phyloP scores from a whole-genome alignment of 2,888 invertebrate genomes.

The Cosmia trapezina region DNA sequence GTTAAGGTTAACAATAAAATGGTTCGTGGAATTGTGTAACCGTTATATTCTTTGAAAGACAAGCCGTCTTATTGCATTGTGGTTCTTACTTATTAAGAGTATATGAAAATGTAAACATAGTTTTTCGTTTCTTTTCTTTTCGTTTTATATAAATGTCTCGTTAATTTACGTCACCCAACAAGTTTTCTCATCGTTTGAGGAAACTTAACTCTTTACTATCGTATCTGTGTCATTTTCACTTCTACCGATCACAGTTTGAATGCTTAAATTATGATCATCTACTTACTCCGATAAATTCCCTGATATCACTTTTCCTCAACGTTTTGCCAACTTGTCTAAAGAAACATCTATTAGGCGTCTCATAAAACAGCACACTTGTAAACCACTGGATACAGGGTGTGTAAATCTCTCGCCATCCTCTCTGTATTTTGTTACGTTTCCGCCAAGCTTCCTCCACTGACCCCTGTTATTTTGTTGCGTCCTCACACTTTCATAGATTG shows the following conservation, averaged over 20 bases:
- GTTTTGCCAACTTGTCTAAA: constrained; percentile 61
- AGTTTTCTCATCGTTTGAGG: constrained; percentile 17
- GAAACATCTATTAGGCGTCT: constrained; percentile 56
- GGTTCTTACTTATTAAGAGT: not conserved
- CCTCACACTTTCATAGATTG: constrained; percentile 36
- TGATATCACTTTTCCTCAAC: constrained; percentile 47
- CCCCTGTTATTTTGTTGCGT: constrained; percentile 59
- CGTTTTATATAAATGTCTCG: not conserved
- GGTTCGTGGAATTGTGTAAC: constrained; percentile 56
- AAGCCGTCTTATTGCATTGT: not conserved
- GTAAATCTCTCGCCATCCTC: constrained; percentile 70
- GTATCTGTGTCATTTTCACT: constrained; percentile 20
- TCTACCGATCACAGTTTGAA: constrained; percentile 27
- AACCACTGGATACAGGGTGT: constrained; percentile 66
- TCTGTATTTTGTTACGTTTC: constrained; percentile 70
- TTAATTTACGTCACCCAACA: not conserved
- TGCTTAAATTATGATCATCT: constrained; percentile 35
- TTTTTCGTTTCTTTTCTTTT: constrained; percentile 5
- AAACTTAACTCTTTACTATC: constrained; percentile 20
- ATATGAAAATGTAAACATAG: not conserved
- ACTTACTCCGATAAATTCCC: constrained; percentile 44
- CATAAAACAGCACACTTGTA: constrained; percentile 63
- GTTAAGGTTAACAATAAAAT: constrained; percentile 63
- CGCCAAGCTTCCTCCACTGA: constrained; percentile 68
- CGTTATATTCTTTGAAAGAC: constrained; percentile 43